These are phyloP conservation scores for Sesamia nonagrioides DNA, from an alignment of 1,140 invertebrate species.

Conservation along the genomic window DNA sequence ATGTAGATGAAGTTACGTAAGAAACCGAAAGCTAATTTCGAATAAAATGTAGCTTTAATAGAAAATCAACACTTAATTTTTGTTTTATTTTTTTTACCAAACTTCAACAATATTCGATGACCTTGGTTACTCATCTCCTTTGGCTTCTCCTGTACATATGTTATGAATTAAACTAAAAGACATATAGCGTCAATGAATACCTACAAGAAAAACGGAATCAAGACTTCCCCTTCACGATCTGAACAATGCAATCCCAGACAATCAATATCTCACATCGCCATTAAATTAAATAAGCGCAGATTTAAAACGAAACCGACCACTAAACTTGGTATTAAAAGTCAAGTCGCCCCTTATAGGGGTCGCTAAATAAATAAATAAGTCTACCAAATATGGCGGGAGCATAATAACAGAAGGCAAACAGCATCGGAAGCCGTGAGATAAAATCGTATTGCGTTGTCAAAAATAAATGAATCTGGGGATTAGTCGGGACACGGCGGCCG, in stretches of 20 bases:
- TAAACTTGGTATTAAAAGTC: slow-evolving; percentile 84
- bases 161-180: too few species aligned
- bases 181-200: neutral
- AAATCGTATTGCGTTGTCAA: slow-evolving; percentile 88
- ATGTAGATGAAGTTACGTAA: too few species aligned
- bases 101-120: too few species aligned
- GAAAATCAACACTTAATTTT: too few species aligned
- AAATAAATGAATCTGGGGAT: slow-evolving; percentile 87
- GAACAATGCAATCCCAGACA: slow-evolving; percentile 26
- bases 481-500: slow-evolving; percentile 81
- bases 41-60: neutral
- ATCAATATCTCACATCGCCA: slow-evolving; percentile 48
- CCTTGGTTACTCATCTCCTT: too few species aligned
- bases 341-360: slow-evolving; percentile 80
- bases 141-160: too few species aligned
- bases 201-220: slow-evolving; percentile 4
- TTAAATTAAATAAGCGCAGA: slow-evolving; percentile 59
- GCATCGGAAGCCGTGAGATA: slow-evolving; percentile 87
- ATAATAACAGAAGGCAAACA: slow-evolving; percentile 87
- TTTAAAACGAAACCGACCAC: slow-evolving; percentile 74
- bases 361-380: slow-evolving; percentile 85
- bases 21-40: too few species aligned
- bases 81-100: too few species aligned
- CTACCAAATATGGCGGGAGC: slow-evolving; percentile 80
- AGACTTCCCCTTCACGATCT: neutral